Percentiles rank a stretch among this genome's conserved stretches.
phyloP scores from a whole-genome alignment of 2,113 vertebrate genomes.

The Carettochelys insculpta region DNA sequence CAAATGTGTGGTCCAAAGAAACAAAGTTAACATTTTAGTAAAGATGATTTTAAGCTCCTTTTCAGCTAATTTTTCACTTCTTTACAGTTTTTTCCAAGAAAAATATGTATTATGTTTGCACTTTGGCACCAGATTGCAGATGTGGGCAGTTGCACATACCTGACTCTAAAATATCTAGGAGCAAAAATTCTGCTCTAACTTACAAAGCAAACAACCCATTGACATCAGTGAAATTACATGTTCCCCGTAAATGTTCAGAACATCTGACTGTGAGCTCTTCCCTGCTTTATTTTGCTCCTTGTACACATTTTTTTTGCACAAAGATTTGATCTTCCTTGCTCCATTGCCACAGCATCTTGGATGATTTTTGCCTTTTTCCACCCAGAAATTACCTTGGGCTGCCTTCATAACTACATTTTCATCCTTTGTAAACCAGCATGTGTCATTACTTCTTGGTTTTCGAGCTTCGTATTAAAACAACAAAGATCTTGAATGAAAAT shows the following conservation, averaged over 20 bases:
- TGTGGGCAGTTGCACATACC: neutral
- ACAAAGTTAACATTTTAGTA: neutral
- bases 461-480: neutral
- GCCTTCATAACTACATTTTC: neutral
- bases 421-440: neutral
- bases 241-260: neutral
- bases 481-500: constrained; percentile 42
- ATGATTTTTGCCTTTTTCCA: neutral
- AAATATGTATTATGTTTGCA: neutral
- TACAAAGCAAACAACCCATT: neutral
- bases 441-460: neutral
- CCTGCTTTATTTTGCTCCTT: neutral
- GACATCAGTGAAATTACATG: neutral
- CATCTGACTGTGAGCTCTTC: neutral
- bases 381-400: neutral
- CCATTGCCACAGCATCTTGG: neutral
- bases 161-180: neutral
- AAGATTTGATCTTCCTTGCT: neutral
- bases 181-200: neutral
- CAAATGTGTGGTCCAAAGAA: neutral
- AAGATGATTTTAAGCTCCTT: neutral
- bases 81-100: neutral
- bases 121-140: neutral
- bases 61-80: neutral
- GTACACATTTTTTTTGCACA: neutral